phyloP scores from a whole-genome alignment of 2,113 vertebrate species.

The Clarias batrachus region DNA sequence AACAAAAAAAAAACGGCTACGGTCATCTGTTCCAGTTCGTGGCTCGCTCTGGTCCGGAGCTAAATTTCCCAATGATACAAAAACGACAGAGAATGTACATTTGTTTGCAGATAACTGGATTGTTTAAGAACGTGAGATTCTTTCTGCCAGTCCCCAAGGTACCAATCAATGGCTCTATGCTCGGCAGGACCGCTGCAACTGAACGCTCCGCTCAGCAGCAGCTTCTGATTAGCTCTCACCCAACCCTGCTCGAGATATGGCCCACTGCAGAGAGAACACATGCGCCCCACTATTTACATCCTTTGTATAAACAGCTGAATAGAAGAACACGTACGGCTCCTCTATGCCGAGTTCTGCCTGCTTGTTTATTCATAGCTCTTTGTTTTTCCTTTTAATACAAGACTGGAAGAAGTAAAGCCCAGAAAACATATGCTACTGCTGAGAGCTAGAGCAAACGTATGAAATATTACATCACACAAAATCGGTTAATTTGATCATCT shows the following conservation, averaged over 20 bases:
- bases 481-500: background rate
- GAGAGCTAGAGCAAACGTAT: background rate
- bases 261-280: constrained; percentile 38
- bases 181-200: constrained; percentile 32
- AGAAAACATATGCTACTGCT: constrained; percentile 15
- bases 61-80: constrained; percentile 4
- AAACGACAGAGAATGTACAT: constrained; percentile 20
- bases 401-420: background rate
- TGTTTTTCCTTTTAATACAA: background rate
- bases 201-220: constrained; percentile 42
- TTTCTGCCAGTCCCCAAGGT: constrained; percentile 42
- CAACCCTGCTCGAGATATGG: constrained; percentile 15
- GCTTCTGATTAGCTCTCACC: constrained; percentile 50
- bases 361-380: constrained; percentile 5
- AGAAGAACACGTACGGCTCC: constrained; percentile 2
- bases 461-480: background rate
- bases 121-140: constrained; percentile 35
- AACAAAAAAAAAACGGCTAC: background rate
- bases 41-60: background rate
- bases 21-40: constrained; percentile 22
- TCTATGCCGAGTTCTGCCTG: constrained; percentile 6
- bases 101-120: constrained; percentile 40
- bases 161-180: constrained; percentile 52
- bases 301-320: constrained; percentile 31
- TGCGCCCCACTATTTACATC: constrained; percentile 38